Evolutionary conservation across 2,113 vertebrate genomes (phyloP), one percentile per base, ranked within the genome.

Genomic region (Gobio gobio): DNA sequence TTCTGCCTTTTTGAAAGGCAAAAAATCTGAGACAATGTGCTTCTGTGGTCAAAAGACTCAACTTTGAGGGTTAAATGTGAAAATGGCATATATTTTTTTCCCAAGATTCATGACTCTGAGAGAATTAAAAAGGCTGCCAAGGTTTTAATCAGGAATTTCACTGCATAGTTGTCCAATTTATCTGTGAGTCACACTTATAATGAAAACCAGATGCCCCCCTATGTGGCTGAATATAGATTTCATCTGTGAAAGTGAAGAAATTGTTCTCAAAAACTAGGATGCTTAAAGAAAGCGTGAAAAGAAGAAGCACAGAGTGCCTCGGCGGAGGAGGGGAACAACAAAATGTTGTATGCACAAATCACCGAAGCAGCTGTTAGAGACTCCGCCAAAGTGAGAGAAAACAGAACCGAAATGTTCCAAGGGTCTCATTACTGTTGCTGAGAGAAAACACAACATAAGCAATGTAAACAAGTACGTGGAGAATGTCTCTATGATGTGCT

Each of bases 351-450:
- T 83, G 85, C 70, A 68, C 70, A 63, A 84, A 61, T 81, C 51
- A 36, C 59, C 49, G 49, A 73, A 86, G 61, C 87, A 86, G 85
- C 85, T 88, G 85, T 77, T 78, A 76, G 81, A 86, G 81, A 84
- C 83, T 86, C 80, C 29, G 72, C 68, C 77, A 81, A 86, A 74
- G 40, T 72, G 24, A 79, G 77, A 81, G 33, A 85, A 85, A 85
- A 81, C 68, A 63, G 74, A 88, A 86, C 58, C 64, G 78, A 86
- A 81, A 88, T 10, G 70, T 82, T 88, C 85, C 82, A 86, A 63
- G 22, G 36, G 59, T 81, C 73, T 81, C 80, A 76, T 43, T 74
- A 72, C 83, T 63, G 51, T 33, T 68, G 78, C 49, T 70, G 56
- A 76, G 43, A 61, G 70, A 81, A 24, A 14, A 12, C 43, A 90